Evolutionary conservation across 2,113 vertebrate species (phyloP), one percentile per base, ranked within the genome.

Genomic region (Rhagologus leucostigma): DNA sequence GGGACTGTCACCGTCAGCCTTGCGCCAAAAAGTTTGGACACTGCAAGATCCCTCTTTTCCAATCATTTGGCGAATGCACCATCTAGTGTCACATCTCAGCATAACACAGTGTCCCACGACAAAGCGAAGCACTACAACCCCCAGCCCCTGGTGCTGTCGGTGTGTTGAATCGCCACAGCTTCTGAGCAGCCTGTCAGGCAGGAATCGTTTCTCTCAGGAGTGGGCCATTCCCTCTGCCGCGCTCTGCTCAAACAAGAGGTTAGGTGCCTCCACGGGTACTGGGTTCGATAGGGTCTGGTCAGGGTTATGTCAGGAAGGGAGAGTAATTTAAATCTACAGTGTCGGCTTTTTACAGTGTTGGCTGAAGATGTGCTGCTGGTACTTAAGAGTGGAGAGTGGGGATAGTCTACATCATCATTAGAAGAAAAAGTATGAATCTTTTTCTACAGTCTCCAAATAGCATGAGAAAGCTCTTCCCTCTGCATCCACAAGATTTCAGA

Each of bases 11-110:
- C 1, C 0, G 9, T 29, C 59, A 83, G 46, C 30, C 50, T 24
- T 9, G 30, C 0, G 0, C 29, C 24, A 6, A 8, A 42, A 80
- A 37, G 23, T 47, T 15, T 39, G 3, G 1, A 23, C 24, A 5
- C 22, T 1, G n/a, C 27, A 33, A 53, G 15, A 20, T 1, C 35
- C 35, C 17, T 23, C 7, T 44, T 64, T 60, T n/a, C 42, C 76
- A 96, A 86, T 64, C 39, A 59, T 67, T 76, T 67, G 92, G 63
- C 12, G 0, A 80, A 88, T 49, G 75, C 95, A 92, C 93, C 95
- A 96, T 76, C 95, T 96, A 95, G 92, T 74, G 95, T 59, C 86
- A 56, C 22, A 80, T 39, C 47, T 37, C 42, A 52, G 87, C 68
- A 93, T 67, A 74, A 67, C 80, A 80, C 55, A 24, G 35, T 2